phyloP scores from a whole-genome alignment of 2,888 invertebrate genomes.

The Shargacucullia verbasci region DNA sequence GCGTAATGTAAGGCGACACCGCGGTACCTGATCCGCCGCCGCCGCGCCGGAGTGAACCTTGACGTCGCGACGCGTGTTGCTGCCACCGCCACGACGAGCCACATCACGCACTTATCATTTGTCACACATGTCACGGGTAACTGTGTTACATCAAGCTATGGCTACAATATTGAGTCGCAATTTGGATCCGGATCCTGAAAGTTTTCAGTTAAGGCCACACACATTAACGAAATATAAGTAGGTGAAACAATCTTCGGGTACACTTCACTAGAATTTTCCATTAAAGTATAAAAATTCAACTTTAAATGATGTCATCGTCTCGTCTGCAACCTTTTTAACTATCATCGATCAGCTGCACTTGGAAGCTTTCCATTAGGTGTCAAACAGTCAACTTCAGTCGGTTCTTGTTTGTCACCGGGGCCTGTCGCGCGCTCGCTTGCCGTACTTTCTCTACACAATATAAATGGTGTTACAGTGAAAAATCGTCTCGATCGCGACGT shows the following conservation, averaged over 20 bases:
- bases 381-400: constrained; percentile 74
- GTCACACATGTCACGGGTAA: constrained; percentile 67
- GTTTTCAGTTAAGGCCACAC: not conserved
- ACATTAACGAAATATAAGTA: not conserved
- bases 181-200: constrained; percentile 9
- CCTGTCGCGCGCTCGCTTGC: constrained; percentile 65
- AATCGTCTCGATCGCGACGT: constrained; percentile 60
- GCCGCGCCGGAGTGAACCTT: constrained; percentile 36
- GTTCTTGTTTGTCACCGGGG: constrained; percentile 72
- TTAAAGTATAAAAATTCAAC: not conserved
- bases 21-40: constrained; percentile 59
- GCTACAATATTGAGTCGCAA: constrained; percentile 9
- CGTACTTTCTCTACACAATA: constrained; percentile 64
- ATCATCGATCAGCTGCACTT: constrained; percentile 76
- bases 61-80: constrained; percentile 34
- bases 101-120: constrained; percentile 75
- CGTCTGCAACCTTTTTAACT: constrained; percentile 57
- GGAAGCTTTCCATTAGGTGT: constrained; percentile 76
- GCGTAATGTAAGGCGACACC: constrained; percentile 69
- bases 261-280: not conserved
- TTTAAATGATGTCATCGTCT: constrained; percentile 50
- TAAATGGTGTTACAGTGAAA: constrained; percentile 69
- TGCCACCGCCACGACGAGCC: constrained; percentile 45
- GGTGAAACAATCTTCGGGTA: not conserved
- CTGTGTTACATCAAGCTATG: constrained; percentile 47